Base-by-base conservation (phyloP, 2,888 invertebrate genomes). In the Lasius platythorax region DNA sequence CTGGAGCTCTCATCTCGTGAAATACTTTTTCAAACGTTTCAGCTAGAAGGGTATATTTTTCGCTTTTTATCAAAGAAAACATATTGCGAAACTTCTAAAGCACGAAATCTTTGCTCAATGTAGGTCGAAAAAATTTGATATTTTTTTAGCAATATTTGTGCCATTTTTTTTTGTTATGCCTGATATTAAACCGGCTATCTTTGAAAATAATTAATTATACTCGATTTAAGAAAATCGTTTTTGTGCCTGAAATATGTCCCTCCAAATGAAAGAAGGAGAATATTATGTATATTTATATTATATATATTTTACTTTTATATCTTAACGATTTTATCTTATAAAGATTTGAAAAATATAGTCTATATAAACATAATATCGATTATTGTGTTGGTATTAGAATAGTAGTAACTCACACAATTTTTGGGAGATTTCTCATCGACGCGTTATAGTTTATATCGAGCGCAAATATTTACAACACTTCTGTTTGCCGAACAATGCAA, bases 1-100 rank as follows among this genome's bases (percentile, higher is more conserved):
- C 78, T n/a, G 30, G 28, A 37, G 40, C n/a, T 56, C 40, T 23
- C 43, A 15, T 15, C 43, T 58, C n/a, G 43, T 68, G 78, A 78
- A 78, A 78, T 78, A 78, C 58, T 78, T 78, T 30, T 78, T 30
- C 67, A 67, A 78, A 67, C 40, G 12, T 68, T 56, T 67, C 68
- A 56, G 28, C n/a, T 28, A 28, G 40, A 23, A 43, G 30, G 15
- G 15, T 58, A 58, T 56, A 58, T 78, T 68, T 78, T 58, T 30
- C 15, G 33, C 30, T 78, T 58, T 68, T 40, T 56, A 11, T 15
- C 53, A 68, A 68, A 78, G 78, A 68, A 78, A 78, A 78, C 30
- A 78, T 68, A 56, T 78, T 30, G 68, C 56, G 11, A 56, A 30
- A 43, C 15, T 28, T 68, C 11, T 28, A 11, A 15, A 66, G 23